Evolutionary conservation across 2,888 invertebrate species (phyloP).

Genomic region (Busseola fusca): DNA sequence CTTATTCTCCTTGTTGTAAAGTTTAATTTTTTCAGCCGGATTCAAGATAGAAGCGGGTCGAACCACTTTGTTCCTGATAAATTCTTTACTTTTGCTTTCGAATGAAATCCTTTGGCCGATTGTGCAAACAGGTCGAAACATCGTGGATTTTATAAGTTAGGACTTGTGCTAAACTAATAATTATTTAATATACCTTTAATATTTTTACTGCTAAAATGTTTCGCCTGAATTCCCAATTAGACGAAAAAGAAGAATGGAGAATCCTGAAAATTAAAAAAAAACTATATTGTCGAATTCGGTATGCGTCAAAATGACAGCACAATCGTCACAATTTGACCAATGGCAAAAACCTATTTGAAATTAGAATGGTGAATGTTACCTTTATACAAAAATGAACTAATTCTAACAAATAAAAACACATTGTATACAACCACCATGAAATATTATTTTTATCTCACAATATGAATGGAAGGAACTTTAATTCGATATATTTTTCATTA

Average conservation of each 20-base stretch:
- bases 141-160: conserved; percentile 55
- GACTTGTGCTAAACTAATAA: neutral
- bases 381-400: neutral
- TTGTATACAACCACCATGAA: no score
- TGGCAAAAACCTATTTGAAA: conserved; percentile 43
- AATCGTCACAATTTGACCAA: conserved; percentile 11
- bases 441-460: neutral
- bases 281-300: conserved; percentile 10
- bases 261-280: conserved; percentile 13
- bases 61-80: conserved; percentile 82
- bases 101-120: conserved; percentile 74
- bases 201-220: conserved; percentile 14
- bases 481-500: neutral
- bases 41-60: conserved; percentile 81
- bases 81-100: conserved; percentile 74
- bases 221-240: conserved; percentile 16
- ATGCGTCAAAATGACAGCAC: conserved; percentile 23
- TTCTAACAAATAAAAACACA: neutral
- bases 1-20: conserved; percentile 86
- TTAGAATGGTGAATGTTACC: conserved; percentile 33
- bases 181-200: conserved; percentile 4
- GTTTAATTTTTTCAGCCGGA: conserved; percentile 82
- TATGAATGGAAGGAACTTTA: neutral
- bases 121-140: conserved; percentile 79
- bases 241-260: conserved; percentile 7